Conservation (phyloP, 2,888 invertebrate species). For the Ligdia adustata region DNA sequence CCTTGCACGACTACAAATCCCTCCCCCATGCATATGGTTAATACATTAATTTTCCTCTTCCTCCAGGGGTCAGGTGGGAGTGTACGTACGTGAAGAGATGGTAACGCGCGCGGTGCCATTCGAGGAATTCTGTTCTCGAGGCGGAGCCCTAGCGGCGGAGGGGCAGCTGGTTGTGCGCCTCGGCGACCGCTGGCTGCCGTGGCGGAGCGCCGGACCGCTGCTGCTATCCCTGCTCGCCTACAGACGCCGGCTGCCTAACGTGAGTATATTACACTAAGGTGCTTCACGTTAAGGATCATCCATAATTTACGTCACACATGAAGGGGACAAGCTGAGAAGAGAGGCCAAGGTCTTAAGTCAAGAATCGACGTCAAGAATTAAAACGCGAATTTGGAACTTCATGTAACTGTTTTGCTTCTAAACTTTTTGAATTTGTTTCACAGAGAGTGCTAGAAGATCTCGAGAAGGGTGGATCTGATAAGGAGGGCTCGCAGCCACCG, state of each 20-base stretch:
- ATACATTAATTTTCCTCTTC: no score
- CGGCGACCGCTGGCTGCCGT: slow-evolving; percentile 94
- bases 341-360: no score
- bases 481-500: slow-evolving; percentile 46
- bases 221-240: slow-evolving; percentile 94
- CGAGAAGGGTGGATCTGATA: slow-evolving; percentile 63
- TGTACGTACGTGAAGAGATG: slow-evolving; percentile 69
- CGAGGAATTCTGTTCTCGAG: slow-evolving; percentile 85
- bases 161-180: slow-evolving; percentile 94
- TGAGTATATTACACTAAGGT: slow-evolving; percentile 68
- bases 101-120: slow-evolving; percentile 72
- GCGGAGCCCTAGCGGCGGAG: slow-evolving; percentile 91
- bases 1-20: no score
- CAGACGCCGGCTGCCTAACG: slow-evolving; percentile 92
- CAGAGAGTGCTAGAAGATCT: slow-evolving; percentile 73
- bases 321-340: no score
- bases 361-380: no score
- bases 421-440: slow-evolving; percentile 9
- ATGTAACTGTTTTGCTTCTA: no score
- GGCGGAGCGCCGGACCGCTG: slow-evolving; percentile 95
- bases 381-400: no score
- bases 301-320: no score
- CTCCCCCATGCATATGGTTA: no score
- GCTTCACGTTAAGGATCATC: no score
- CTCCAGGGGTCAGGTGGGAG: slow-evolving; percentile 77